A percentile compares a stretch with the other conserved stretches of the same genome.
phyloP scores from a whole-genome alignment of 2,888 invertebrate genomes.

The Dasypolia templi region DNA sequence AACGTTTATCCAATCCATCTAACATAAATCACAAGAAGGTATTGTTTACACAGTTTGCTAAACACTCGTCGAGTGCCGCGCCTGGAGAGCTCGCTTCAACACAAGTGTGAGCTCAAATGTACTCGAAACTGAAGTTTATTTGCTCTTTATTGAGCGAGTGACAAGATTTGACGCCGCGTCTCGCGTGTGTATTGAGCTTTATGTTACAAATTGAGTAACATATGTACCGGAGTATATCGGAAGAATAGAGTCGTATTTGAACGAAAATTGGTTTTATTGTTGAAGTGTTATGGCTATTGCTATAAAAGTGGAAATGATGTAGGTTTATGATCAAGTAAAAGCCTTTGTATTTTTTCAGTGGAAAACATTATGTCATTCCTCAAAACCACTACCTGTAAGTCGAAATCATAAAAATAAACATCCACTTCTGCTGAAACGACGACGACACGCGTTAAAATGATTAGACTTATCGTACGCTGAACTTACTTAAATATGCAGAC shows the following conservation, averaged over 20 bases:
- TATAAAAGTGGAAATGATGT: background rate
- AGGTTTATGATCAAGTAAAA: background rate
- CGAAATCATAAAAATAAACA: background rate
- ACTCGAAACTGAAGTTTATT: constrained; percentile 83
- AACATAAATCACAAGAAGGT: constrained; percentile 76
- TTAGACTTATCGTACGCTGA: too few relatives aligned
- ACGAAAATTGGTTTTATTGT: constrained; percentile 37
- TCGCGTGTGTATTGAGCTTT: constrained; percentile 71
- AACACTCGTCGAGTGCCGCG: constrained; percentile 80
- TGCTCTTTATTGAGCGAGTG: constrained; percentile 83
- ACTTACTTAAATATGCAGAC: background rate
- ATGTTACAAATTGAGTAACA: constrained; percentile 56
- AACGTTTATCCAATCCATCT: constrained; percentile 73
- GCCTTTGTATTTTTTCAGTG: background rate
- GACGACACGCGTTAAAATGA: background rate
- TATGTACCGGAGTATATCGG: constrained; percentile 35
- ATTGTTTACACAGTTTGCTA: constrained; percentile 84
- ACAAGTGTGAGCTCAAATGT: constrained; percentile 82
- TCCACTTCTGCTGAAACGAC: background rate
- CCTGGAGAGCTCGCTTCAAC: constrained; percentile 75
- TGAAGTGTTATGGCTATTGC: constrained; percentile 2
- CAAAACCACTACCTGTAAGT: background rate
- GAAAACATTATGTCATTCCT: background rate
- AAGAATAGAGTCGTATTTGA: constrained; percentile 27
- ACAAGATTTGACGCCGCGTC: constrained; percentile 78